phyloP scores from a whole-genome alignment of 2,888 invertebrate species.

The Hydrotaea cyrtoneurina region DNA sequence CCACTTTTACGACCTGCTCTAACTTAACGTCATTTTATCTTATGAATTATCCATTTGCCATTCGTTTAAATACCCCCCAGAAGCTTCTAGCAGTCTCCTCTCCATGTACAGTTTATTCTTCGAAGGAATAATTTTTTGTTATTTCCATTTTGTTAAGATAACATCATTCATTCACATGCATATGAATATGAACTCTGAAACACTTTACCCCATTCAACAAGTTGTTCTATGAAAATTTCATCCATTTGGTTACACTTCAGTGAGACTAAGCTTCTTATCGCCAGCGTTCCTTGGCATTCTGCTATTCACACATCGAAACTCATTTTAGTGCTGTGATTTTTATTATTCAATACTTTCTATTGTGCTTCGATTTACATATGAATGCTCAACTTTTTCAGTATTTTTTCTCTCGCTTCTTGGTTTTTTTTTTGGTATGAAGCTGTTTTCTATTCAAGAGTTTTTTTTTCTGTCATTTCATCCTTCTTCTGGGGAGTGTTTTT shows the following conservation, averaged over 20 bases:
- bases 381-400: constrained; percentile 10
- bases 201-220: not conserved
- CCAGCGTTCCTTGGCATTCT: not conserved
- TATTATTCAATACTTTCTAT: constrained; percentile 24
- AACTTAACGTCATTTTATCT: too few relatives aligned
- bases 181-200: not conserved
- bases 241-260: not conserved
- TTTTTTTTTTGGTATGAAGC: not conserved
- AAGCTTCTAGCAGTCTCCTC: too few relatives aligned
- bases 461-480: not conserved
- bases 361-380: constrained; percentile 27
- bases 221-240: not conserved
- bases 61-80: too few relatives aligned
- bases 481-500: not conserved
- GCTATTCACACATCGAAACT: constrained; percentile 20
- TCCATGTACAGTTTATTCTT: too few relatives aligned
- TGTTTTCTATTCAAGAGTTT: not conserved
- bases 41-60: too few relatives aligned
- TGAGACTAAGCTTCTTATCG: not conserved
- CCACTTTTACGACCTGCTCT: too few relatives aligned
- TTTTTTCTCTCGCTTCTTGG: not conserved
- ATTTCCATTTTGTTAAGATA: too few relatives aligned
- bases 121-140: too few relatives aligned
- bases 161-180: too few relatives aligned
- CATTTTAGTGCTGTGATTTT: constrained; percentile 34